Evolutionary conservation across 2,888 invertebrate genomes (phyloP).

Genomic region (Clostera curtula): DNA sequence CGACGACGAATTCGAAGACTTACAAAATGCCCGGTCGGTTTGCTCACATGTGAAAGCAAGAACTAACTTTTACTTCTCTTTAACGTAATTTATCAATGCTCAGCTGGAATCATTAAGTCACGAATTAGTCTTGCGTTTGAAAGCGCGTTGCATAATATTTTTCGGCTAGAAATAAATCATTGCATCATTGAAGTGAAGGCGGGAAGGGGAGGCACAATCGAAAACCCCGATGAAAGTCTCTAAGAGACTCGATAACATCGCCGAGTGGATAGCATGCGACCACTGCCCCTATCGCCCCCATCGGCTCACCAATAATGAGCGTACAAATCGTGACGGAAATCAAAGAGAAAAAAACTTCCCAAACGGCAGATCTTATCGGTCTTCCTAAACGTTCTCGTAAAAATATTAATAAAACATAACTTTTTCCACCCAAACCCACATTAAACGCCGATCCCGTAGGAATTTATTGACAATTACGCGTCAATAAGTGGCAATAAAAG

Average conservation of each 20-base stretch:
- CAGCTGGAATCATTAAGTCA: conserved; percentile 28
- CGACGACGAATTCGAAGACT: conserved; percentile 28
- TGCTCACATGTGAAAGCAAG: conserved; percentile 16
- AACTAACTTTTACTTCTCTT: conserved; percentile 18
- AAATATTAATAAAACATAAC: conserved; percentile 76
- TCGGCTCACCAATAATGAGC: conserved; percentile 67
- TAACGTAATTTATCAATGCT: conserved; percentile 28
- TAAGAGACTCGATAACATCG: conserved; percentile 66
- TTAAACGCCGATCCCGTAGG: conserved; percentile 71
- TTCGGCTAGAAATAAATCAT: conserved; percentile 53
- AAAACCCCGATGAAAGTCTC: conserved; percentile 68
- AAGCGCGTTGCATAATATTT: conserved; percentile 26
- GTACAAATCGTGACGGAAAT: conserved; percentile 75
- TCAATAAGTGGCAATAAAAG: conserved; percentile 73
- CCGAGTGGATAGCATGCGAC: conserved; percentile 58
- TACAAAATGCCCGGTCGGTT: conserved; percentile 17
- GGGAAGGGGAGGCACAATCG: conserved; percentile 48
- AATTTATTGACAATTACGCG: conserved; percentile 75
- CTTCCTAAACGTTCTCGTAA: conserved; percentile 72
- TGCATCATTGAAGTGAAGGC: conserved; percentile 57
- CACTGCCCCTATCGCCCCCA: conserved; percentile 72
- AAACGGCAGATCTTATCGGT: conserved; percentile 68
- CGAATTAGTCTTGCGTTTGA: conserved; percentile 36
- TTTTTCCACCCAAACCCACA: conserved; percentile 75
- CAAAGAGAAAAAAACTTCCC: conserved; percentile 74